Evolutionary conservation across 2,888 invertebrate species (phyloP), one percentile per base, ranked within the genome.

Genomic region (Leucophenga montana): DNA sequence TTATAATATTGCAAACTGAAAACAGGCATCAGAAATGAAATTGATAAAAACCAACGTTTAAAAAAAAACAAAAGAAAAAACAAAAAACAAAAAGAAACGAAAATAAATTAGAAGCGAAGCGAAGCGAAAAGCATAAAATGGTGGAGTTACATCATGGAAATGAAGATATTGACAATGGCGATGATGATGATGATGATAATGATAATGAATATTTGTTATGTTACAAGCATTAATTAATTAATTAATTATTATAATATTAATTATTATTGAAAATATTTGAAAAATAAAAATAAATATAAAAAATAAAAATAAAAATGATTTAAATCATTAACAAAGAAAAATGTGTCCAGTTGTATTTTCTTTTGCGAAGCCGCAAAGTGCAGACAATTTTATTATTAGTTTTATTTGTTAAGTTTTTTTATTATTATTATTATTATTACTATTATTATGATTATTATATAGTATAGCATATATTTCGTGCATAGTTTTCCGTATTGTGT

Each of bases 191-290:
- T 62, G 66, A 67, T 71, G 27, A 27, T 61, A 54, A 59, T 31
- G 27, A 22, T 22, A 71, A 77, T 73, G 73, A 78, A 80, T 78
- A 84, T 84, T 85, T 82, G 82, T 83, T 86, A 85, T 86, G 85
- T 85, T 85, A 84, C 79, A 80, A 82, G 82, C 85, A 85, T 85
- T 85, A 82, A 85, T 85, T 79, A 80, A 85, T 85, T 79, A 80
- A 79, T 78, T 85, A 82, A 85, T 85, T 84, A 82, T 84, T 83
- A 85, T 85, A 80, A 85, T 83, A 81, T 79, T 80, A 79, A 81
- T 83, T 83, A 84, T 81, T 85, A 84, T 82, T 84, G 80, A 85
- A 82, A 83, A 83, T 85, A 84, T 84, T 84, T 83, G 82, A 84
- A 76, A 81, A 79, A 83, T 81, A 79, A 82, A 85, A 74, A 81